Conservation (phyloP, 1,140 invertebrate genomes). For the Zaprionus camerounensis region DNA sequence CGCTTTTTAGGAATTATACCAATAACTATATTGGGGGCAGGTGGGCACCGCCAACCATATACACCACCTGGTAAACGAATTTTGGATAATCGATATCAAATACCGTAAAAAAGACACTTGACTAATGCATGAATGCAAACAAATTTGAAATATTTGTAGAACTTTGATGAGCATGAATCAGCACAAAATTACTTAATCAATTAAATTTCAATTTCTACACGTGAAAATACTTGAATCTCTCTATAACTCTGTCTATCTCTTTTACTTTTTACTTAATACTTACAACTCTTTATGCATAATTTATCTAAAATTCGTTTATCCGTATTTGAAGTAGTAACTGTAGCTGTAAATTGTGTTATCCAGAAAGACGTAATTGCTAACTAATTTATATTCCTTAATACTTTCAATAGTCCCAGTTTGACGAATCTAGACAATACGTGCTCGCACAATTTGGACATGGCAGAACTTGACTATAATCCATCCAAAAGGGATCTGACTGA, state of each 20-base stretch:
- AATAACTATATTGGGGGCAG: slow-evolving; percentile 92
- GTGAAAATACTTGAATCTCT: slow-evolving; percentile 14
- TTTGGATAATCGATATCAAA: slow-evolving; percentile 64
- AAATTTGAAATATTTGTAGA: slow-evolving; percentile 50
- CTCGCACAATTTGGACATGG: slow-evolving; percentile 95
- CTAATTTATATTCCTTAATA: neutral
- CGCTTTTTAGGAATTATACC: slow-evolving; percentile 94
- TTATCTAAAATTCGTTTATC: slow-evolving; percentile 77
- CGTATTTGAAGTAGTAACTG: slow-evolving; percentile 21
- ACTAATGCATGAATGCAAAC: slow-evolving; percentile 66
- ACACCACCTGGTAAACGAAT: slow-evolving; percentile 85
- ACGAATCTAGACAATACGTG: slow-evolving; percentile 90
- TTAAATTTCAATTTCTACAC: slow-evolving; percentile 26
- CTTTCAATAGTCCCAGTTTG: slow-evolving; percentile 88
- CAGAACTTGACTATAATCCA: slow-evolving; percentile 96
- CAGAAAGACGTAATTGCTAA: neutral
- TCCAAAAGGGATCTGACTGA: slow-evolving; percentile 96
- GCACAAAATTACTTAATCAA: slow-evolving; percentile 43
- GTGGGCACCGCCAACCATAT: slow-evolving; percentile 86
- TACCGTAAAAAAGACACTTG: slow-evolving; percentile 35
- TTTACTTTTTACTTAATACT: slow-evolving; percentile 18
- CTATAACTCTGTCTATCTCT: slow-evolving; percentile 13
- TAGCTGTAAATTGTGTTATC: neutral
- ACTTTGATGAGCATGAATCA: slow-evolving; percentile 60
- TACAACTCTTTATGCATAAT: slow-evolving; percentile 9